A percentile compares a stretch with the other conserved stretches of the same genome.
Evolutionary conservation across 2,888 invertebrate species (phyloP).

Genomic region (Stenotaenia linearis): DNA sequence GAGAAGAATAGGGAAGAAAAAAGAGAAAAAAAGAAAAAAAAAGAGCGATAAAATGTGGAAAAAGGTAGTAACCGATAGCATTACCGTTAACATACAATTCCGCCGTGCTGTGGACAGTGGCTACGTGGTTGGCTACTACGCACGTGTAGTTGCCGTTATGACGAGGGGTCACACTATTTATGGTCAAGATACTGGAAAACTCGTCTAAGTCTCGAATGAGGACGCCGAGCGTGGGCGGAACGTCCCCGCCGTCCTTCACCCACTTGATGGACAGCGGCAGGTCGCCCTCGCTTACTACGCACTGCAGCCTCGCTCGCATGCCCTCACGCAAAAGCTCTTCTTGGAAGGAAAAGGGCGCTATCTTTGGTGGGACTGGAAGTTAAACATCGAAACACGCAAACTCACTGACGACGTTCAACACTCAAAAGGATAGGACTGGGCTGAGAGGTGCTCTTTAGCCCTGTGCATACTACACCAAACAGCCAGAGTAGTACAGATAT

Average conservation of each 20-base stretch:
- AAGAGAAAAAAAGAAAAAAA: slow-evolving; percentile 32
- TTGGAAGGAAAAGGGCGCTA: slow-evolving; percentile 35
- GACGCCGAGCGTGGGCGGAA: slow-evolving; percentile 44
- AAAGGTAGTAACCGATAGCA: slow-evolving; percentile 46
- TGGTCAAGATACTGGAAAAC: slow-evolving; percentile 71
- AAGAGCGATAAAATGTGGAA: slow-evolving; percentile 31
- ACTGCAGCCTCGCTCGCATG: slow-evolving; percentile 73
- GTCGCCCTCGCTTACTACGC: slow-evolving; percentile 74
- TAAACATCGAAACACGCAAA: slow-evolving; percentile 34
- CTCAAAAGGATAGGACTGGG: slow-evolving; percentile 28
- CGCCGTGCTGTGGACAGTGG: slow-evolving; percentile 72
- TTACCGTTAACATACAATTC: slow-evolving; percentile 76
- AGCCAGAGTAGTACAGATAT: slow-evolving; percentile 10
- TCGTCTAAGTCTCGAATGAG: slow-evolving; percentile 52
- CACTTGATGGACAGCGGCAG: slow-evolving; percentile 71
- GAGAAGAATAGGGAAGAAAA: slow-evolving; percentile 50
- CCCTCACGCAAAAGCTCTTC: slow-evolving; percentile 53
- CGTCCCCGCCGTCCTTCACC: slow-evolving; percentile 70
- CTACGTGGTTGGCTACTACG: slow-evolving; percentile 70
- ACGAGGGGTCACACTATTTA: slow-evolving; percentile 66
- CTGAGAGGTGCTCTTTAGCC: slow-evolving; percentile 22
- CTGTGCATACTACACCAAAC: slow-evolving; percentile 26
- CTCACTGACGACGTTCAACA: slow-evolving; percentile 35
- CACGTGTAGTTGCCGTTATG: slow-evolving; percentile 73
- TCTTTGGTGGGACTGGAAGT: slow-evolving; percentile 35